Percentiles rank a stretch among this genome's conserved stretches.
Conservation (phyloP, 1,140 invertebrate species). For the Drosophila teissieri region DNA sequence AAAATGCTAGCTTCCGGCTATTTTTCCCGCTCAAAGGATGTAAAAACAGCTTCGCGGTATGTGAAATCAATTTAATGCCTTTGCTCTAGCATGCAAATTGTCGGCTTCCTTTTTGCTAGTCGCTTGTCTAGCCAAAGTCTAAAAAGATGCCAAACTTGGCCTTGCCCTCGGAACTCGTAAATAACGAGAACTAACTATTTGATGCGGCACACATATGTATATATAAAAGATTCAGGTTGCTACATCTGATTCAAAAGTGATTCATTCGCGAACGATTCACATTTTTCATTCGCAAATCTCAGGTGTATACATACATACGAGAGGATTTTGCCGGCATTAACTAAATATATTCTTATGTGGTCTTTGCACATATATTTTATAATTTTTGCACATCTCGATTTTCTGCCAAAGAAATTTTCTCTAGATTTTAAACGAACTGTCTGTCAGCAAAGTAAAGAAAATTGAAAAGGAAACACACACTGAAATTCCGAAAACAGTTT, state of each 20-base stretch:
- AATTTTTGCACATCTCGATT: slow-evolving; percentile 32
- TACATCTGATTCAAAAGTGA: slow-evolving; percentile 33
- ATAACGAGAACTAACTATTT: slow-evolving; percentile 28
- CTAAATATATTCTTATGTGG: slow-evolving; percentile 32
- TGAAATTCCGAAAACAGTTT: slow-evolving; percentile 7
- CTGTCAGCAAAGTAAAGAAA: slow-evolving; percentile 32
- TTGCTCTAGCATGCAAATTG: slow-evolving; percentile 30
- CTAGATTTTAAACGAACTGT: slow-evolving; percentile 14
- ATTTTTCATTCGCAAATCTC: slow-evolving; percentile 20
- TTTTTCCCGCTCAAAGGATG: slow-evolving; percentile 54
- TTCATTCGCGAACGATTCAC: slow-evolving; percentile 30
- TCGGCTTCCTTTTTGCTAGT: slow-evolving; percentile 11
- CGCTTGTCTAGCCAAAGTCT: slow-evolving; percentile 20
- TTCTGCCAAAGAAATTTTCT: slow-evolving; percentile 31
- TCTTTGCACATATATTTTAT: slow-evolving; percentile 20
- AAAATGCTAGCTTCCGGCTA: slow-evolving; percentile 41
- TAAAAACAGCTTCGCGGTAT: slow-evolving; percentile 14
- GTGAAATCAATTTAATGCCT: slow-evolving; percentile 39
- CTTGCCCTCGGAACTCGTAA: slow-evolving; percentile 44
- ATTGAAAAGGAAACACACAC: slow-evolving; percentile 19
- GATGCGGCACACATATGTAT: slow-evolving; percentile 12
- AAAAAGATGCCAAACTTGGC: slow-evolving; percentile 31
- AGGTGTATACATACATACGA: slow-evolving; percentile 31
- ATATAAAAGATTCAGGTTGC: slow-evolving; percentile 14
- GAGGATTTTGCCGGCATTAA: slow-evolving; percentile 37